phyloP scores from a whole-genome alignment of 2,888 invertebrate species.

The Mythimna ferrago region DNA sequence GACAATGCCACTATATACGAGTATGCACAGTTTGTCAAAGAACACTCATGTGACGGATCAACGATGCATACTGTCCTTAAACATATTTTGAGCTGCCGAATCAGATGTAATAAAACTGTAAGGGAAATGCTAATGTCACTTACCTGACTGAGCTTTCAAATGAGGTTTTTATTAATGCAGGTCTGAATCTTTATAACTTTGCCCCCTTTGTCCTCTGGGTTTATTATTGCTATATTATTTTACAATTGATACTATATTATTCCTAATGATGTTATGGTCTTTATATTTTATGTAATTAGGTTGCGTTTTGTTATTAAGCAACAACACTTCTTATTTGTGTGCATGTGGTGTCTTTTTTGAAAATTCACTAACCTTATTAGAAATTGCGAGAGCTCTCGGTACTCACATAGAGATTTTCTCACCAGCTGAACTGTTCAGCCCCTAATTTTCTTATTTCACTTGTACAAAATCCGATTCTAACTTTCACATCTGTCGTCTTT shows the following conservation, averaged over 20 bases:
- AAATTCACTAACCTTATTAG: background rate
- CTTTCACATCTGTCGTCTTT: background rate
- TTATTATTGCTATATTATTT: conserved; percentile 15
- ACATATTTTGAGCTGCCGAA: background rate
- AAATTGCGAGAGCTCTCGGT: background rate
- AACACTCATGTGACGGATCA: too few relatives aligned
- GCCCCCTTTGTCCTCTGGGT: background rate
- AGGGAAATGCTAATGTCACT: background rate
- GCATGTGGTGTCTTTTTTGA: background rate
- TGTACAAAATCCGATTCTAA: background rate
- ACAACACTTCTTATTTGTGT: conserved; percentile 51
- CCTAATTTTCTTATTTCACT: background rate
- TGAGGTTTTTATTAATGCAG: conserved; percentile 20
- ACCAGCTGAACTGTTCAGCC: background rate
- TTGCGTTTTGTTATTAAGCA: conserved; percentile 38
- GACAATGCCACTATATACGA: background rate
- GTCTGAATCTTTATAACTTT: conserved; percentile 15
- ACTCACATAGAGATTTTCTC: background rate
- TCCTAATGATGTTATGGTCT: conserved; percentile 19
- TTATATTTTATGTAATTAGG: conserved; percentile 43
- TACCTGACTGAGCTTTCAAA: background rate
- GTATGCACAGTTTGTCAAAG: too few relatives aligned
- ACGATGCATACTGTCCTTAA: too few relatives aligned
- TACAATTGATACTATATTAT: conserved; percentile 30
- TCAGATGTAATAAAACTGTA: background rate